Conservation (phyloP, 2,797 vertebrate genomes). For the Valencia hispanica region DNA sequence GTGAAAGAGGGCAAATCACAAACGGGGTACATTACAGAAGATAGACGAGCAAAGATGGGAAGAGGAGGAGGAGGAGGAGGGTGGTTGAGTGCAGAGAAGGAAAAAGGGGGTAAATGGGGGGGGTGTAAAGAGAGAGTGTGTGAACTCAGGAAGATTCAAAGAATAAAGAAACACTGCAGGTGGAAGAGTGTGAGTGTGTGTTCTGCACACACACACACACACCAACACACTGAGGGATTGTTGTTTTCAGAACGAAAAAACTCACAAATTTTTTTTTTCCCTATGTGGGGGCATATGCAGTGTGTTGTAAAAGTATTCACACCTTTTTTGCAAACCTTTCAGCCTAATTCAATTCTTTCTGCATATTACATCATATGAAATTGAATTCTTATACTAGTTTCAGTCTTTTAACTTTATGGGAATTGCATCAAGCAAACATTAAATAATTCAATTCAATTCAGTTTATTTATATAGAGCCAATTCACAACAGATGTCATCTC, state of each 20-base stretch:
- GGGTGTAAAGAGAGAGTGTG: constrained; percentile 45
- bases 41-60: background rate
- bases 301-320: background rate
- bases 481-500: too few relatives aligned
- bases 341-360: too few relatives aligned
- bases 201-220: constrained; percentile 22
- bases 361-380: too few relatives aligned
- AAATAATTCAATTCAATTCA: too few relatives aligned
- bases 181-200: constrained; percentile 28
- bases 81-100: constrained; percentile 9
- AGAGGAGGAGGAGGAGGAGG: constrained; percentile 17
- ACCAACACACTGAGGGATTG: background rate
- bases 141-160: constrained; percentile 44
- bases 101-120: background rate
- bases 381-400: too few relatives aligned
- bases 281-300: background rate
- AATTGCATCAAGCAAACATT: too few relatives aligned
- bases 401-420: too few relatives aligned
- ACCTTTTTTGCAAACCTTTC: background rate
- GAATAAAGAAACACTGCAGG: constrained; percentile 25
- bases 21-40: constrained; percentile 14
- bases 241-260: constrained; percentile 3
- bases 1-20: constrained; percentile 68
- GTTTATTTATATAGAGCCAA: too few relatives aligned
- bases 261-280: constrained; percentile 3